phyloP scores from a whole-genome alignment of 2,888 invertebrate species.

The Spilarctia lutea region DNA sequence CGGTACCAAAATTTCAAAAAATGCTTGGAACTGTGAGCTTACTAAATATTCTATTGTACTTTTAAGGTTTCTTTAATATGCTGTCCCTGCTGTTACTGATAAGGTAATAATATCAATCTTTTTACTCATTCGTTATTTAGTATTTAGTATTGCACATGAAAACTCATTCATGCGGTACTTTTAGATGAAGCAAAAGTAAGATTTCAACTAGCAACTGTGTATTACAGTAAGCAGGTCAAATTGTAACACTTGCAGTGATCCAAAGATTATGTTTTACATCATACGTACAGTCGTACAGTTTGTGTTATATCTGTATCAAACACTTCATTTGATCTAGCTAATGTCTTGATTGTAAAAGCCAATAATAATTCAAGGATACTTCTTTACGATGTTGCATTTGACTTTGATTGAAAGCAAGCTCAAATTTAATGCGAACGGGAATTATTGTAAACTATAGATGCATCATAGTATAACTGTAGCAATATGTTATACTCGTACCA shows the following conservation, averaged over 20 bases:
- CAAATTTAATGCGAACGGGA: constrained; percentile 50
- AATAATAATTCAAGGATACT: constrained; percentile 74
- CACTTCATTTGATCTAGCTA: constrained; percentile 76
- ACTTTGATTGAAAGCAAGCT: constrained; percentile 60
- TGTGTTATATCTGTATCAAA: constrained; percentile 70
- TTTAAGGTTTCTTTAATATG: constrained; percentile 16
- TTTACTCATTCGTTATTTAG: background rate
- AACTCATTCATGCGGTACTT: background rate
- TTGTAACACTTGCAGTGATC: constrained; percentile 38
- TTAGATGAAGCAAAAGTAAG: constrained; percentile 20
- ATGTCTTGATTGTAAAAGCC: constrained; percentile 67
- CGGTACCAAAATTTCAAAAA: constrained; percentile 37
- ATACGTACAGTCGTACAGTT: constrained; percentile 55
- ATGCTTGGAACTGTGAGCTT: constrained; percentile 25
- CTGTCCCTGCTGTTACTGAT: constrained; percentile 1
- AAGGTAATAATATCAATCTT: constrained; percentile 2
- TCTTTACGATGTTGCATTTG: constrained; percentile 58
- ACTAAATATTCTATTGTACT: constrained; percentile 26
- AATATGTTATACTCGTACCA: constrained; percentile 16
- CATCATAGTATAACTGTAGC: constrained; percentile 26
- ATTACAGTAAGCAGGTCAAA: constrained; percentile 46
- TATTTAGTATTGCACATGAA: background rate
- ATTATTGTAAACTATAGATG: constrained; percentile 44
- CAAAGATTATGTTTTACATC: constrained; percentile 48
- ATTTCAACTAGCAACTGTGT: constrained; percentile 32